Base-by-base conservation (phyloP, 2,113 vertebrate species). In the Hippocampus abdominalis region DNA sequence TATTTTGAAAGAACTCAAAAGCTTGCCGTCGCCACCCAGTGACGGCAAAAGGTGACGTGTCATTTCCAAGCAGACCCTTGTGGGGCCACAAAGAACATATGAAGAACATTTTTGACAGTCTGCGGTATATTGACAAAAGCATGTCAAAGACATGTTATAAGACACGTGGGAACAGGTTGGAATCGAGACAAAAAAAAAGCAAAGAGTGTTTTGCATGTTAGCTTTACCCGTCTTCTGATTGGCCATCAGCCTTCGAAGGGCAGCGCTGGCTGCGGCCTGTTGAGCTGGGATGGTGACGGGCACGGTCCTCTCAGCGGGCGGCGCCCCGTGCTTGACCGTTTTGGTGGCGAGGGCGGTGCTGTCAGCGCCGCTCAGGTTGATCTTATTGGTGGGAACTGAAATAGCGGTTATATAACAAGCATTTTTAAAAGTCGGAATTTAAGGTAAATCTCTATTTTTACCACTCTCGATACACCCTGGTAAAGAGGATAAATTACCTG, bases 261-360 rank as follows among this genome's bases (percentile, higher is more conserved):
- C 96, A 5, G 96, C 96, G 0, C 88, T 93, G 0, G 91, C 95
- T 13, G 97, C 97, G 1, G 96, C 96, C 65, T 96, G 95, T 1
- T 96, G 90, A 21, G 96, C 95, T 0, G 95, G 88, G 42, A 95
- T 78, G n/a, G 92, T 81, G 73, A 93, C 91, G 9, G 94, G 86
- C 9, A 91, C 73, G 57, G 64, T 53, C 75, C 81, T 91, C 77
- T 93, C 92, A 1, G 60, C 29, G 6, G 90, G 89, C 2, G 95
- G 95, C 0, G 95, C 94, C 0, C 95, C 95, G 0, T 97, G 96
- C 71, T 96, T 98, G 65, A 98, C 96, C 0, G 95, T 98, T 86
- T 96, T 98, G 7, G 96, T 97, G 23, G 94, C 95, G 8, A 98
- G 92, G 80, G 95, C 94, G 0, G 96, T 96, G 85, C 94, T 97